A percentile compares a stretch with the other conserved stretches of the same genome.
Evolutionary conservation across 2,888 invertebrate species (phyloP).

Genomic region (Perithous albicinctus): DNA sequence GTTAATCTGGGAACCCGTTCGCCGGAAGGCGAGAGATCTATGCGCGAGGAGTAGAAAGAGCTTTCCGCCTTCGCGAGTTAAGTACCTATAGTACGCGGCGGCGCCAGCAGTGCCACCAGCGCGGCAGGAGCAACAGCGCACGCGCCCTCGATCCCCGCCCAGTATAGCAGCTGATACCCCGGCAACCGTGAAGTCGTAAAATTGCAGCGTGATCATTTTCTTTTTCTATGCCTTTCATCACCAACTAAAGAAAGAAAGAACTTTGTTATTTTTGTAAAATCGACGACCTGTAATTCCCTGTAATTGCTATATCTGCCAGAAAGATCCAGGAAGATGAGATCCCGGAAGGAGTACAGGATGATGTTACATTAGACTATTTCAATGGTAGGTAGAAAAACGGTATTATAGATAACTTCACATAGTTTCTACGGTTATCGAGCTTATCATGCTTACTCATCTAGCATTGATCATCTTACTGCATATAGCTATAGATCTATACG

Average conservation of each 20-base stretch:
- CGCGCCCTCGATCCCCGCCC: constrained; percentile 66
- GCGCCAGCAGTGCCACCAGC: constrained; percentile 48
- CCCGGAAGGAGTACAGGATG: constrained; percentile 25
- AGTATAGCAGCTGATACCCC: background rate
- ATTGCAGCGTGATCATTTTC: background rate
- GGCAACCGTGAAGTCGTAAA: background rate
- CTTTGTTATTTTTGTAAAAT: background rate
- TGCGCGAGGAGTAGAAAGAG: constrained; percentile 53
- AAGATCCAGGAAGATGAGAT: constrained; percentile 33
- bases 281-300: background rate
- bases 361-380: constrained; percentile 13
- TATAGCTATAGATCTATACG: background rate
- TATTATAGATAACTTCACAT: constrained; percentile 16
- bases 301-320: constrained; percentile 1
- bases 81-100: constrained; percentile 43
- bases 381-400: background rate
- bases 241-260: background rate
- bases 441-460: constrained; percentile 37
- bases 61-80: constrained; percentile 79
- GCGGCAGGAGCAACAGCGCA: constrained; percentile 50
- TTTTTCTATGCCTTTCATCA: constrained; percentile 7
- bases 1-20: constrained; percentile 82
- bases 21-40: constrained; percentile 74
- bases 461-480: constrained; percentile 44
- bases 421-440: constrained; percentile 32